Evolutionary conservation across 2,797 vertebrate genomes (phyloP).

Genomic region (Emys orbicularis): DNA sequence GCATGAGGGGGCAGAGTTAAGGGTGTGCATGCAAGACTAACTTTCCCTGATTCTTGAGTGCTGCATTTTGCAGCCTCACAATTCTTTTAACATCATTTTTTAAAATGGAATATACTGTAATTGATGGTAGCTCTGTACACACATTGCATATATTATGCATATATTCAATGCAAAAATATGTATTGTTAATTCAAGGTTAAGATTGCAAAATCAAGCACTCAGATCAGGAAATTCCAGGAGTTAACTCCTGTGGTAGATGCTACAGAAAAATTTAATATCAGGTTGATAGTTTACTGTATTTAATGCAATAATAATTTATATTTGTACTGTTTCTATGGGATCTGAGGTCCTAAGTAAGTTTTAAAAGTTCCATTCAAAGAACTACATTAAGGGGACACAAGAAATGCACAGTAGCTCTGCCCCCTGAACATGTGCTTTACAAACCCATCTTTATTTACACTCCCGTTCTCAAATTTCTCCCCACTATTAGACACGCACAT

Average conservation of each 20-base stretch:
- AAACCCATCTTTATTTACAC: not conserved
- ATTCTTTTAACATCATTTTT: too few species aligned
- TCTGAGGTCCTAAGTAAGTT: rapidly evolving
- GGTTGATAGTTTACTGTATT: rapidly evolving
- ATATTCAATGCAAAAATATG: too few species aligned
- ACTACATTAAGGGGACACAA: not conserved
- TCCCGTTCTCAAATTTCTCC: not conserved
- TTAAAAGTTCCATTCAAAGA: not conserved
- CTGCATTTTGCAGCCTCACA: too few species aligned
- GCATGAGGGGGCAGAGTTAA: too few species aligned
- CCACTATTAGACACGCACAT: rapidly evolving
- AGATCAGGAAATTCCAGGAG: rapidly evolving
- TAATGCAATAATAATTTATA: not conserved
- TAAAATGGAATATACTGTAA: too few species aligned
- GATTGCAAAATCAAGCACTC: not conserved
- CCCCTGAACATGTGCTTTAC: too few species aligned
- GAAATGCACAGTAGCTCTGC: not conserved
- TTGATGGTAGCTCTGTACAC: too few species aligned
- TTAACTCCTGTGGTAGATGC: not conserved
- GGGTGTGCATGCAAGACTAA: too few species aligned
- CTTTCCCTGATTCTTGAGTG: too few species aligned
- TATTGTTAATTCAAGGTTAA: too few species aligned
- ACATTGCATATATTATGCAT: too few species aligned
- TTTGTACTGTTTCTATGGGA: not conserved
- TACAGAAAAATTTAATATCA: not conserved